A percentile compares a stretch with the other conserved stretches of the same genome.
These are phyloP conservation scores for Erpetoichthys calabaricus DNA, from an alignment of 2,797 vertebrate species.

Conservation along the genomic window DNA sequence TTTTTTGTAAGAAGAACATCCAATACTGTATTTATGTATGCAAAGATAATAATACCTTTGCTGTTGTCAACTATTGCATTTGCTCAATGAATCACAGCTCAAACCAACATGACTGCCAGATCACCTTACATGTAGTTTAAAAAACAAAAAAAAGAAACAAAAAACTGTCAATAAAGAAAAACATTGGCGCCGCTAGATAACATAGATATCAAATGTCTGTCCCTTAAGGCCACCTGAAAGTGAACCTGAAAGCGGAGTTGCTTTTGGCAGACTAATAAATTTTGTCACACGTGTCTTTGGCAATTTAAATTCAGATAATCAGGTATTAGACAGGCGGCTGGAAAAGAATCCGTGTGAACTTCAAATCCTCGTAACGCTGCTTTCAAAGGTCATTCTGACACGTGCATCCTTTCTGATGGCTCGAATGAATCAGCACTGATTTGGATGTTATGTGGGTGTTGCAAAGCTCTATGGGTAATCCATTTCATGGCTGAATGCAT, in stretches of 20 bases:
- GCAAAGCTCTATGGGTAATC: slow-evolving; percentile 5
- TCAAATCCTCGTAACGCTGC: slow-evolving; percentile 2
- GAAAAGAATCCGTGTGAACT: not conserved
- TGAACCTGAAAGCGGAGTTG: slow-evolving; percentile 2
- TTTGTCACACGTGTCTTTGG: not conserved
- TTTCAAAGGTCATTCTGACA: slow-evolving; percentile 2
- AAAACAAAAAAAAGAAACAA: too few species aligned
- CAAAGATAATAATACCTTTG: too few species aligned
- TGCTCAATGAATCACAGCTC: too few species aligned
- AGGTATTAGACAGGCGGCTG: slow-evolving; percentile 1
- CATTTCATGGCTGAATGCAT: slow-evolving; percentile 2
- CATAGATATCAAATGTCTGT: too few species aligned
- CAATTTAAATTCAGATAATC: not conserved
- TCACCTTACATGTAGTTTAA: too few species aligned
- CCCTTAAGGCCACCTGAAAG: not conserved
- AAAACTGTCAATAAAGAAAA: too few species aligned
- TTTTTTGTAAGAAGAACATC: too few species aligned
- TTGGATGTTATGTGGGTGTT: not conserved
- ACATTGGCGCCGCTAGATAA: too few species aligned
- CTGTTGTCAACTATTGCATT: too few species aligned
- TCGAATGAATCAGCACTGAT: slow-evolving; percentile 1
- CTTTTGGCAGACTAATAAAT: not conserved
- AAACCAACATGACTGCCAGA: too few species aligned
- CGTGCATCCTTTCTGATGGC: not conserved
- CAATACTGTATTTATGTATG: too few species aligned